A percentile compares a stretch with the other conserved stretches of the same genome.
These are phyloP conservation scores for Natrix natrix DNA, from an alignment of 2,797 vertebrate species.

Conservation along the genomic window DNA sequence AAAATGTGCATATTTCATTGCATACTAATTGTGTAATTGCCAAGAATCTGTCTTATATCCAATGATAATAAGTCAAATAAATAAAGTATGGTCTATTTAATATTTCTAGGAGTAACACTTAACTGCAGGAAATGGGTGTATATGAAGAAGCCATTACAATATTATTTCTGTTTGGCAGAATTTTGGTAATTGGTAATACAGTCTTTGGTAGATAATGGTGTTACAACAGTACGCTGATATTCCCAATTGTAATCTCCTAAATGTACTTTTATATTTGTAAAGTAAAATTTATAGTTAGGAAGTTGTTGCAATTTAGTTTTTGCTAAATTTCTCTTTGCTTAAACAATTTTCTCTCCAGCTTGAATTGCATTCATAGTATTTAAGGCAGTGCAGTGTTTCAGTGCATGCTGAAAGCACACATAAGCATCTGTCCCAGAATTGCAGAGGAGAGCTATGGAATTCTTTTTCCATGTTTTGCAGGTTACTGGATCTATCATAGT, in stretches of 20 bases:
- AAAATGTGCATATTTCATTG: neutral
- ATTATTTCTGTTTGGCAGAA: neutral
- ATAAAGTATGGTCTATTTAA: neutral
- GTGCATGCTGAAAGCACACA: neutral
- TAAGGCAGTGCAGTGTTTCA: neutral
- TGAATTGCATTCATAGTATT: accelerated
- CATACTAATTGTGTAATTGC: neutral
- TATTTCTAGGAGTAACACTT: neutral
- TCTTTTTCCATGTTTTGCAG: neutral
- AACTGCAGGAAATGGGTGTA: neutral
- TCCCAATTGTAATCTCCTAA: neutral
- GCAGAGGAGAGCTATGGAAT: neutral
- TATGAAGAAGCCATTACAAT: neutral
- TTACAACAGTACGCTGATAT: neutral
- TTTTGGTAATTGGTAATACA: neutral
- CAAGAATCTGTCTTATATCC: neutral
- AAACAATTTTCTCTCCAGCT: neutral
- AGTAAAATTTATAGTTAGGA: accelerated
- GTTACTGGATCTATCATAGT: accelerated
- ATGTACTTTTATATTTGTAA: neutral
- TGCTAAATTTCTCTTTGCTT: neutral
- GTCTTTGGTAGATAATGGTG: neutral
- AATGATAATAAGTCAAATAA: neutral
- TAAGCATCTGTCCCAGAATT: neutral
- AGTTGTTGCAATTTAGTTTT: neutral